Evolutionary conservation across 2,113 vertebrate genomes (phyloP), one percentile per base, ranked within the genome.

Genomic region (Paedocypris sp.): DNA sequence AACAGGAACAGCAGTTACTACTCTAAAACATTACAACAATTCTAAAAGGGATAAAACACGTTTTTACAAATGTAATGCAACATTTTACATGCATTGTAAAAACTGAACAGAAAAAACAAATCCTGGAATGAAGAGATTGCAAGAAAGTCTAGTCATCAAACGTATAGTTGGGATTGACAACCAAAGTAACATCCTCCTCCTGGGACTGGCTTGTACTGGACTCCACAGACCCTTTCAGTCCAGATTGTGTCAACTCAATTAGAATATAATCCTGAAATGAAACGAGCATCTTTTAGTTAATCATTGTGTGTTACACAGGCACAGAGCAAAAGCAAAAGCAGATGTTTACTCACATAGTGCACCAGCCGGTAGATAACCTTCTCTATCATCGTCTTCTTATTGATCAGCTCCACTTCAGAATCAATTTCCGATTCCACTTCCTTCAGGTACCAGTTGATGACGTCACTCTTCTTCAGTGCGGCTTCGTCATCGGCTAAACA

Each of bases 371-470:
- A 86, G 78, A 98, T 88, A 63, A 98, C 89, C 75, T 91, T 94
- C 76, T 98, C 94, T 16, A 97, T 93, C 70, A 98, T 83, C 29
- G 81, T 88, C 82, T 98, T 98, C 75, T 84, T 93, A 66, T 85
- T 92, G 79, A 98, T 84, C 8, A 98, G 88, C 32, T 97, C 90
- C 67, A 92, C 85, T 82, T 98, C 95, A 2, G 93, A 94, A 63
- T 98, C 93, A 3, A 98, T 98, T 82, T 98, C 94, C 0, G 92
- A 89, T 79, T 98, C 95, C 0, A 97, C 91, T 82, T 98, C 94
- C 67, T 97, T 96, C 71, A 98, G 83, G 65, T 98, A 98, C 95
- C 95, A 98, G 75, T 98, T 97, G 67, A 98, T 83, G 56, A 98
- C 90, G 1, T 90, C 90, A 2, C 84, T 92, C 61, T 83, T 97